Base-by-base conservation (phyloP, 2,113 vertebrate genomes). In the Eublepharis macularius region DNA sequence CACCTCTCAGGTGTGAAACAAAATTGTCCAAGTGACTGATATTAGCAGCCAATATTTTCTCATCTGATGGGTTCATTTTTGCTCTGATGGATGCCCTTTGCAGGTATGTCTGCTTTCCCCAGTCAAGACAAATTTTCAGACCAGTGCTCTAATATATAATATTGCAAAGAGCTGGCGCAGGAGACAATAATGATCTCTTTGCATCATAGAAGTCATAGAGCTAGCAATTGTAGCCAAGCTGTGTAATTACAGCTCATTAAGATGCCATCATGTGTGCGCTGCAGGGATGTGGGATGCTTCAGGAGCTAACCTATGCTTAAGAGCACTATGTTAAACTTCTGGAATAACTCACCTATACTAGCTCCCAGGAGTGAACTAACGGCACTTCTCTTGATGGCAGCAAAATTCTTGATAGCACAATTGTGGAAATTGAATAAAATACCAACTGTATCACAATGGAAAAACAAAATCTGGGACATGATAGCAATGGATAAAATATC, bases 1-100 rank as follows among this genome's bases (percentile, higher is more conserved):
- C 88, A 91, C 21, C 29, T 76, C n/a, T 80, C 83, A 63, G 80
- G 77, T 86, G 74, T 85, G 83, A 89, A 93, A 89, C 39, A 76
- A 69, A 86, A 81, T 87, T 86, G 83, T 80, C 76, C 76, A 81
- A 90, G 81, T 72, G 80, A 68, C 45, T 49, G 26, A 68, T 76
- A 84, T 78, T 1, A 1, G 24, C 0, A 0, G 49, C 78, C 69
- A n/a, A 83, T 91, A 87, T 47, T 66, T 65, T 84, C 49, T 90
- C 76, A 86, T 81, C 63, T 66, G n/a, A 24, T 6, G 7, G 4
- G 43, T 79, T 80, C 75, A 66, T 76, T 0, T 87, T 19, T 87
- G 86, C 26, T 41, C 36, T 80, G 10, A 57, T 21, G 1, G 49
- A 2, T 60, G 29, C 41, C 26, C 85, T 88, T 57, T 69, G 84